Conservation (phyloP, 2,797 vertebrate species). For the Sternotherus odoratus region DNA sequence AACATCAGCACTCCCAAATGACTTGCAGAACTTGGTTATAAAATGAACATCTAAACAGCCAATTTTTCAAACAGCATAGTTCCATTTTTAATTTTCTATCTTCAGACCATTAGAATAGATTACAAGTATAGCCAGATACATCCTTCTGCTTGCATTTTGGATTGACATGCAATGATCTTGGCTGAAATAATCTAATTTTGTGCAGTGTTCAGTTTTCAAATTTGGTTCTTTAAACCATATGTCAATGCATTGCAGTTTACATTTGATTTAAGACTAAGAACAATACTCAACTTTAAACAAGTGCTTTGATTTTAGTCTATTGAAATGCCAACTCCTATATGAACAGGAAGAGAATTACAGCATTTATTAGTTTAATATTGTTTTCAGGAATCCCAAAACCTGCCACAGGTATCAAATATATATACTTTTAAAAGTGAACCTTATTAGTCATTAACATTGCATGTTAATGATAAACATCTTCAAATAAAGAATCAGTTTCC, state of each 20-base stretch:
- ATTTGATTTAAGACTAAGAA: neutral
- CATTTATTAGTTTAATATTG: neutral
- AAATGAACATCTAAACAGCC: neutral
- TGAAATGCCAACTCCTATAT: neutral
- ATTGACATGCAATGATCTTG: rapidly evolving
- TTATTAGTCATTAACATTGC: neutral
- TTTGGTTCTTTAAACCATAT: neutral
- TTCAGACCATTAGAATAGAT: rapidly evolving
- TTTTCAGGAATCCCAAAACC: neutral
- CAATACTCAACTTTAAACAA: neutral
- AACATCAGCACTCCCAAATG: rapidly evolving
- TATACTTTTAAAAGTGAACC: neutral
- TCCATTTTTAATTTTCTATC: neutral
- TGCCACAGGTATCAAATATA: neutral
- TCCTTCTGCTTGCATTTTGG: neutral
- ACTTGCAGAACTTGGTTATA: neutral
- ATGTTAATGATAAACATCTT: neutral
- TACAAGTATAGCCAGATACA: neutral
- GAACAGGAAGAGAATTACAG: neutral
- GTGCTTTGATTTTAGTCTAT: neutral
- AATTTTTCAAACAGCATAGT: neutral
- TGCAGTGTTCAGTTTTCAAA: neutral
- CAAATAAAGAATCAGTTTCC: neutral
- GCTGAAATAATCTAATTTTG: neutral
- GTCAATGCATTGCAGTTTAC: neutral